phyloP scores from a whole-genome alignment of 2,888 invertebrate species.

The Diplazon laetatorius region DNA sequence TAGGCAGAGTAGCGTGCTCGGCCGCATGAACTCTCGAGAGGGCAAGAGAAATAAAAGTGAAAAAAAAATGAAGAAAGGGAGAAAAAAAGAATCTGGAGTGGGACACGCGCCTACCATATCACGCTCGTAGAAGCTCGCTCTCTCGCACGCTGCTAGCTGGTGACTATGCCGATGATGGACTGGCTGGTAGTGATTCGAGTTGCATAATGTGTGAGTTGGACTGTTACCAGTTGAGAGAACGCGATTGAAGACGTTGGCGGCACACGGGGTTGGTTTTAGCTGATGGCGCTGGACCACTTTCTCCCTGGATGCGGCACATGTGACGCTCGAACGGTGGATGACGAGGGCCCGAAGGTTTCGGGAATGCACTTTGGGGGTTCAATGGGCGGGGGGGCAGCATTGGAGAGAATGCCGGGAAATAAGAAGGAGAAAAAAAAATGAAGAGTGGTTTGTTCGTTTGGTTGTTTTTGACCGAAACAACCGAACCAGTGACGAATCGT shows the following conservation, averaged over 20 bases:
- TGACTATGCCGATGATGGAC: background rate
- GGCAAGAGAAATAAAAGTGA: constrained; percentile 53
- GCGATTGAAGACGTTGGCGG: constrained; percentile 45
- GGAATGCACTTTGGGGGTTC: constrained; percentile 2
- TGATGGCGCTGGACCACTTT: constrained; percentile 1
- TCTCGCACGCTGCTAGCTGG: background rate
- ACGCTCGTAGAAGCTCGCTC: constrained; percentile 48
- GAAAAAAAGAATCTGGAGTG: constrained; percentile 45
- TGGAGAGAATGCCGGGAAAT: background rate
- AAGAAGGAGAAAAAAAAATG: background rate
- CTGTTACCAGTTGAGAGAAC: constrained; percentile 45
- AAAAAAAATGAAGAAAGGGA: constrained; percentile 17
- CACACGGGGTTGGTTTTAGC: too few relatives aligned
- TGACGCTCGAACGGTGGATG: constrained; percentile 19
- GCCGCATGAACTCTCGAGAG: constrained; percentile 63
- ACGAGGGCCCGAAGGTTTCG: constrained; percentile 22
- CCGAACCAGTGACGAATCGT: constrained; percentile 24
- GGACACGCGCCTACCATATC: constrained; percentile 60
- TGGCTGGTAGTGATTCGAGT: constrained; percentile 30
- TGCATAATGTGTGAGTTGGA: constrained; percentile 34
- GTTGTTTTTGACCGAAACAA: background rate
- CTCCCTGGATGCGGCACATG: constrained; percentile 16
- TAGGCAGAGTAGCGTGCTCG: constrained; percentile 61
- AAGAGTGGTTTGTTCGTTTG: background rate
- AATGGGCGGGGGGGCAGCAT: background rate